Conservation (phyloP, 2,888 invertebrate species). For the Orthonevra nobilis region DNA sequence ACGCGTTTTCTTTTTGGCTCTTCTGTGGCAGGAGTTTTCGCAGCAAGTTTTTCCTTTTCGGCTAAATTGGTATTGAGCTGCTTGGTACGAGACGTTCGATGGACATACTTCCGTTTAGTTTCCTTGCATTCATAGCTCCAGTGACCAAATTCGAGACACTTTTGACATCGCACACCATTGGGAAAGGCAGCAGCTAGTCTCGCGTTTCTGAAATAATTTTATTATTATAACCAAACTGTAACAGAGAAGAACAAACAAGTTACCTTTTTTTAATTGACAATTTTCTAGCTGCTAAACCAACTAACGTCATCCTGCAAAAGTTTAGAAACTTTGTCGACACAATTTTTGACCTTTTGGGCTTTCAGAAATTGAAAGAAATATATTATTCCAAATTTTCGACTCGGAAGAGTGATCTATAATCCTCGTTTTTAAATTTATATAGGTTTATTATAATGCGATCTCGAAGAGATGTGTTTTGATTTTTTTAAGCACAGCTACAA, state of each 20-base stretch:
- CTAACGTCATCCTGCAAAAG: slow-evolving; percentile 75
- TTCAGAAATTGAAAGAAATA: too few species aligned
- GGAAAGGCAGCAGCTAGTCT: slow-evolving; percentile 85
- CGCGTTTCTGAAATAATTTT: slow-evolving; percentile 81
- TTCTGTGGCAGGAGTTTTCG: slow-evolving; percentile 40
- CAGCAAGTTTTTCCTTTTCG: slow-evolving; percentile 69
- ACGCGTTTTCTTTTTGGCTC: slow-evolving; percentile 59
- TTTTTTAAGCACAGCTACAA: too few species aligned
- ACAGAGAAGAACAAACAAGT: neutral
- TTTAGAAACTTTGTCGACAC: slow-evolving; percentile 43
- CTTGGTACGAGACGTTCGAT: slow-evolving; percentile 91
- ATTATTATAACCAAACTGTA: neutral
- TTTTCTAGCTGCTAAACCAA: slow-evolving; percentile 78
- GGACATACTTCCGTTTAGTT: slow-evolving; percentile 92
- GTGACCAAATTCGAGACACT: slow-evolving; percentile 94
- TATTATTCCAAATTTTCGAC: too few species aligned
- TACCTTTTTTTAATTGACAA: slow-evolving; percentile 78
- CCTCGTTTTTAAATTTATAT: too few species aligned
- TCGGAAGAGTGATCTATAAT: too few species aligned
- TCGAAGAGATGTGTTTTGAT: too few species aligned
- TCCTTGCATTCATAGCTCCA: slow-evolving; percentile 95
- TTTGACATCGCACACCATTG: slow-evolving; percentile 92
- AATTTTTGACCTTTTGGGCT: slow-evolving; percentile 31
- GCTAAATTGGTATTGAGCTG: slow-evolving; percentile 85
- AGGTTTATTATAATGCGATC: too few species aligned